These are phyloP conservation scores for Muntiacus muntjak DNA, from an alignment of 2,113 vertebrate genomes.

Conservation along the genomic window DNA sequence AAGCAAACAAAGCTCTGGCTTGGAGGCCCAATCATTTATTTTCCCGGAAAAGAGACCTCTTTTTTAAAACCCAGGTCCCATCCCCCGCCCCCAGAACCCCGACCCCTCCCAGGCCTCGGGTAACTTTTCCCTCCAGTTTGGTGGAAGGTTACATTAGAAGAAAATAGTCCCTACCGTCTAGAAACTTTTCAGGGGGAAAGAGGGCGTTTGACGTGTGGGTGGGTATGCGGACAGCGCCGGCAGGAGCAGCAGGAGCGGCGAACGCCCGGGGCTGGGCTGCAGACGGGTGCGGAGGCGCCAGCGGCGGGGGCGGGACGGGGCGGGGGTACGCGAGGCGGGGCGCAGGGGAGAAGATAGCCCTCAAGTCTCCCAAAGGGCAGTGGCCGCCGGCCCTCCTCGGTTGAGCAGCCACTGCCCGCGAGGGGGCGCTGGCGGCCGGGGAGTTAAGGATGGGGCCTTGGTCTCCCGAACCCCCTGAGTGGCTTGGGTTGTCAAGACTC, in stretches of 20 bases:
- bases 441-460: not conserved
- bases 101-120: not conserved
- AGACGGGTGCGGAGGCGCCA: too few species aligned
- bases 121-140: slow-evolving; percentile 68
- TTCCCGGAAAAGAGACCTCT: not conserved
- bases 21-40: not conserved
- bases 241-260: accelerated
- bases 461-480: not conserved
- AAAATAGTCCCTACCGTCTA: slow-evolving; percentile 57
- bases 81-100: not conserved
- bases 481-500: not conserved
- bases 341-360: accelerated
- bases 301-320: not conserved
- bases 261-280: accelerated
- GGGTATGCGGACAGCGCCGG: not conserved
- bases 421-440: not conserved
- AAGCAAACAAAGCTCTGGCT: not conserved
- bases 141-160: slow-evolving; percentile 63
- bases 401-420: not conserved
- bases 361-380: accelerated
- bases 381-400: not conserved
- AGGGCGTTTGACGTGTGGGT: not conserved
- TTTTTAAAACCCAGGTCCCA: accelerated
- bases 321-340: accelerated
- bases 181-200: slow-evolving; percentile 54